These are phyloP conservation scores for Melanotaenia boesemani DNA, from an alignment of 2,797 vertebrate genomes.

Conservation along the genomic window DNA sequence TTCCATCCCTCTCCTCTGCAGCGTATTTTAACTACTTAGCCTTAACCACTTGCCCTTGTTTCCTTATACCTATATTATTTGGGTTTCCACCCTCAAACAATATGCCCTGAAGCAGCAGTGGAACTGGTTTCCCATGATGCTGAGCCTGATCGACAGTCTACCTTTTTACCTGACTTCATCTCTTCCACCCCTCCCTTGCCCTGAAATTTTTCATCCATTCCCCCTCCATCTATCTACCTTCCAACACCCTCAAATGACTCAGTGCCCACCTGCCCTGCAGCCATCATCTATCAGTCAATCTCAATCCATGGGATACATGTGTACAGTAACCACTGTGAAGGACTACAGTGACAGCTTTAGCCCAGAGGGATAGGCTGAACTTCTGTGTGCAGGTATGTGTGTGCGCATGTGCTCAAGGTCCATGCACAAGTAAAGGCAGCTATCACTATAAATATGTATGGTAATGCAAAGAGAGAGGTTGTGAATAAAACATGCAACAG, in stretches of 20 bases:
- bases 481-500: conserved; percentile 78
- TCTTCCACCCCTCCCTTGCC: conserved; percentile 43
- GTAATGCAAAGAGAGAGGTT: conserved; percentile 55
- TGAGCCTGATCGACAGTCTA: conserved; percentile 57
- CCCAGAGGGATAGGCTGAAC: conserved; percentile 71
- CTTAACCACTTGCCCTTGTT: conserved; percentile 26
- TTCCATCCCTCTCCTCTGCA: conserved; percentile 3
- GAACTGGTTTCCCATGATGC: conserved; percentile 66
- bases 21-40: conserved; percentile 37
- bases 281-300: conserved; percentile 81
- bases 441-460: conserved; percentile 76
- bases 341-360: conserved; percentile 69
- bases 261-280: conserved; percentile 75
- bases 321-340: conserved; percentile 68
- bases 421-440: conserved; percentile 66
- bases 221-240: conserved; percentile 49
- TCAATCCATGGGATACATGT: conserved; percentile 45
- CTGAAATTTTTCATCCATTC: conserved; percentile 42
- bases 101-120: conserved; percentile 61
- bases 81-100: conserved; percentile 33
- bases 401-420: conserved; percentile 27
- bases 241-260: conserved; percentile 69
- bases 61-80: conserved; percentile 57
- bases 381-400: conserved; percentile 43
- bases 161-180: conserved; percentile 48